These are phyloP conservation scores for Trachymyrmex cornetzi DNA, from an alignment of 1,140 invertebrate genomes.

Conservation along the genomic window DNA sequence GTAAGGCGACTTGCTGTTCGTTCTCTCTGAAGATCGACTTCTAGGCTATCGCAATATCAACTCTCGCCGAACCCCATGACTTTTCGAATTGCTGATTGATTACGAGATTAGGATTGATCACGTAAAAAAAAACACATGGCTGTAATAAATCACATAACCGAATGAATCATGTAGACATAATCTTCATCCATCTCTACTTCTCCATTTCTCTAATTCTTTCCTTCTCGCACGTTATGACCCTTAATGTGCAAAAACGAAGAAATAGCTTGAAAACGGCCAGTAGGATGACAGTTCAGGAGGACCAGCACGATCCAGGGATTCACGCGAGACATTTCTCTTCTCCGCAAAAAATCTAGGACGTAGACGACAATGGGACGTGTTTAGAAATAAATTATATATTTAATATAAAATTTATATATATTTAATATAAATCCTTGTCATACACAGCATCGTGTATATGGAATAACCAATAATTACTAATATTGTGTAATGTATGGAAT, in stretches of 20 bases:
- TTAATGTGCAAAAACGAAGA: slow-evolving; percentile 47
- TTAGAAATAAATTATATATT: slow-evolving; percentile 39
- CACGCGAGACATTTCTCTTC: slow-evolving; percentile 42
- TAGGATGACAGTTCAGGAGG: slow-evolving; percentile 36
- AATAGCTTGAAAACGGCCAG: slow-evolving; percentile 53
- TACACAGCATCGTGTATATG: not conserved
- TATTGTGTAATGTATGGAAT: not conserved
- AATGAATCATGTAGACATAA: slow-evolving; percentile 62
- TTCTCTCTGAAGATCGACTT: slow-evolving; percentile 24
- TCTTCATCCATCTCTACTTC: not conserved
- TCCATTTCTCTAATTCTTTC: not conserved
- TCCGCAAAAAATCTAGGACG: not conserved
- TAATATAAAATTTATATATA: no score
- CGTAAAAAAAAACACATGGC: slow-evolving; percentile 3
- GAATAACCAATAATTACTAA: no score
- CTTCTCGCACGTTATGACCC: not conserved
- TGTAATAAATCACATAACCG: slow-evolving; percentile 67
- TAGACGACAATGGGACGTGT: not conserved
- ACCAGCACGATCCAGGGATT: slow-evolving; percentile 15
- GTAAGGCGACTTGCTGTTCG: slow-evolving; percentile 18
- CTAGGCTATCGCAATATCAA: not conserved
- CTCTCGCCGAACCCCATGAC: slow-evolving; percentile 30
- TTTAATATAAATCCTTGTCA: not conserved
- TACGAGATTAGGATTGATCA: slow-evolving; percentile 42
- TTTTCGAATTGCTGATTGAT: slow-evolving; percentile 61